Evolutionary conservation across 2,113 vertebrate species (phyloP).

Genomic region (Phrynocephalus versicolor): DNA sequence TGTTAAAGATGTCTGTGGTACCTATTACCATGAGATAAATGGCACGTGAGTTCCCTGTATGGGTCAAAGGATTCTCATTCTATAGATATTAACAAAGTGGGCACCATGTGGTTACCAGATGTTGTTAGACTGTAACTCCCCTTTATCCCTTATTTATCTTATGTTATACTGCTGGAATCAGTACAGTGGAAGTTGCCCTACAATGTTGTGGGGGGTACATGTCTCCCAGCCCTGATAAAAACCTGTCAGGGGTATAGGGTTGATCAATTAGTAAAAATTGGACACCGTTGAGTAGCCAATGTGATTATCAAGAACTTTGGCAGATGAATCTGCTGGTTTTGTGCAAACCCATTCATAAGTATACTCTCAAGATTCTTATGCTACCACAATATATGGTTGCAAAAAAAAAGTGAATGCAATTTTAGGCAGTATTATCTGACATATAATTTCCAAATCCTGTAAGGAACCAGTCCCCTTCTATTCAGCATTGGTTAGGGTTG

Average conservation of each 20-base stretch:
- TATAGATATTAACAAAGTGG: not conserved
- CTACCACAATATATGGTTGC: too few relatives aligned
- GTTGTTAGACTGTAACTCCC: not conserved
- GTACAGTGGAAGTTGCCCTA: not conserved
- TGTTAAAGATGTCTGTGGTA: conserved; percentile 2
- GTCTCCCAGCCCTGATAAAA: not conserved
- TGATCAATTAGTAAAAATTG: not conserved
- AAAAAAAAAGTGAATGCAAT: too few relatives aligned
- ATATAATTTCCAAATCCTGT: too few relatives aligned
- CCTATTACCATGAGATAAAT: not conserved
- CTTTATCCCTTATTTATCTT: not conserved
- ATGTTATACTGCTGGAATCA: not conserved
- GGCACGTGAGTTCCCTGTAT: not conserved
- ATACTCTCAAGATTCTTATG: too few relatives aligned
- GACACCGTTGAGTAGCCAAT: not conserved
- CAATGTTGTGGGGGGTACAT: not conserved
- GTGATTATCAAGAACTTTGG: not conserved
- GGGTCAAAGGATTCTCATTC: not conserved
- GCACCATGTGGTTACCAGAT: not conserved
- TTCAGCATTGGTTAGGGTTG: too few relatives aligned
- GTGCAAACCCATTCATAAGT: not conserved
- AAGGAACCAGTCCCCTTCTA: too few relatives aligned
- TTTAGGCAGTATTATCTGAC: too few relatives aligned
- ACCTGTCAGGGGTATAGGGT: not conserved
- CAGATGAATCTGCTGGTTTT: not conserved